Conservation (phyloP, 2,888 invertebrate species). For the Electrophaes corylata region DNA sequence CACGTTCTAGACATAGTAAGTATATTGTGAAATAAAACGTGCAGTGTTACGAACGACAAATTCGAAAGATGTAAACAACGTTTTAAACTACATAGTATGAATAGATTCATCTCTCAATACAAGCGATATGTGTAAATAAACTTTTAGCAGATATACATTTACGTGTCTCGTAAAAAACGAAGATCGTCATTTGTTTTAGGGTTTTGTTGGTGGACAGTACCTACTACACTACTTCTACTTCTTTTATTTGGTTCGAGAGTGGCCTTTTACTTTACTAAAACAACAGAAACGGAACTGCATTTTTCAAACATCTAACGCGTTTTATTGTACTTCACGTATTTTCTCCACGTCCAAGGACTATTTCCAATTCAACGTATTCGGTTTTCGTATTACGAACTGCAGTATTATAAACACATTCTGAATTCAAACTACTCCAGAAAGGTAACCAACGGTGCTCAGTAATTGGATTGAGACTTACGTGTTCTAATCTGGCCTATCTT, state of each 20-base stretch:
- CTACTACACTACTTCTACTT: no score
- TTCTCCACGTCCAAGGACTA: slow-evolving; percentile 9
- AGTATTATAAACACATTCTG: slow-evolving; percentile 23
- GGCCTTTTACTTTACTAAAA: not conserved
- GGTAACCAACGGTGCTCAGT: slow-evolving; percentile 22
- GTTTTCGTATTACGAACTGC: slow-evolving; percentile 22
- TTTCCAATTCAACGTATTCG: slow-evolving; percentile 20
- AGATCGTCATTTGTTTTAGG: no score
- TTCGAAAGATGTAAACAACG: slow-evolving; percentile 27
- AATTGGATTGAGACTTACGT: slow-evolving; percentile 31
- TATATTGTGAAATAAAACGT: slow-evolving; percentile 23
- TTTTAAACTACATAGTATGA: slow-evolving; percentile 17
- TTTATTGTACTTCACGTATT: slow-evolving; percentile 3
- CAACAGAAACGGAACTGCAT: not conserved
- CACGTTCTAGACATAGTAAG: slow-evolving; percentile 22
- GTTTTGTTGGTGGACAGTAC: no score
- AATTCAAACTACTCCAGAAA: slow-evolving; percentile 22
- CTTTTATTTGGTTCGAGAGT: not conserved
- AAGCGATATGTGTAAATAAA: not conserved
- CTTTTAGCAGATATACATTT: not conserved
- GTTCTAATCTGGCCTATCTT: slow-evolving; percentile 25
- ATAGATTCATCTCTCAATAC: not conserved
- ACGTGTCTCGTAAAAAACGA: no score
- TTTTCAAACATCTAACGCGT: slow-evolving; percentile 2
- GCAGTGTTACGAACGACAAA: slow-evolving; percentile 24